Evolutionary conservation across 1,140 invertebrate genomes (phyloP).

Genomic region (Ips nitidus): DNA sequence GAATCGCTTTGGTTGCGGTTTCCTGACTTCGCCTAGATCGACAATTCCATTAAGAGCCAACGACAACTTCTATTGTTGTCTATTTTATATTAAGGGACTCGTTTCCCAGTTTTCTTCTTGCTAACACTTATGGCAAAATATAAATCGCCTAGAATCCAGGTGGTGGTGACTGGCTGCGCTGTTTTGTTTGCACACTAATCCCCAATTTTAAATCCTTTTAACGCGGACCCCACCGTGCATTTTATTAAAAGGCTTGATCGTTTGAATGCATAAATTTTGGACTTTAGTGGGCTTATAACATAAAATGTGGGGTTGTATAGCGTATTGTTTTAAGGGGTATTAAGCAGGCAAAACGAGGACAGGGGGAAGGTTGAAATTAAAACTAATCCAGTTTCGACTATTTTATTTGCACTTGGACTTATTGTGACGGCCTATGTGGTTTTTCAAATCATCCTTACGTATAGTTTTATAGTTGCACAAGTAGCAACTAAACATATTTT

Average conservation of each 20-base stretch:
- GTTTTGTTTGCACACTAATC: slow-evolving; percentile 7
- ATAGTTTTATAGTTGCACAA: too few species aligned
- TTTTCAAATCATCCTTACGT: too few species aligned
- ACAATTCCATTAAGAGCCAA: neutral
- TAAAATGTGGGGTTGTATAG: too few species aligned
- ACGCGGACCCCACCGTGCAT: neutral
- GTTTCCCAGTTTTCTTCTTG: neutral
- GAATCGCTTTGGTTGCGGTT: neutral
- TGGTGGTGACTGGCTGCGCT: neutral
- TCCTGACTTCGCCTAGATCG: neutral
- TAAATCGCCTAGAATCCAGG: neutral
- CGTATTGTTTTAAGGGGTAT: too few species aligned
- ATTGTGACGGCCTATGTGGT: too few species aligned
- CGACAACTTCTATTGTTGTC: slow-evolving; percentile 3
- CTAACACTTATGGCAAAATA: neutral
- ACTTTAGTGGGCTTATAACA: neutral
- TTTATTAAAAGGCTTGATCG: slow-evolving; percentile 14
- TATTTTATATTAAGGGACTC: slow-evolving; percentile 4
- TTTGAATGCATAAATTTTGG: slow-evolving; percentile 6
- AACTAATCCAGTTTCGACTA: too few species aligned
- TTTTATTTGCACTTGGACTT: too few species aligned
- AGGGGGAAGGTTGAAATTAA: too few species aligned
- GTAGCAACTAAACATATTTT: too few species aligned
- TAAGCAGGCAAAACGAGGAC: too few species aligned
- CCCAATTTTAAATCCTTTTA: slow-evolving; percentile 10